Conservation (phyloP, 2,888 invertebrate species). For the Oxycera nigricornis region DNA sequence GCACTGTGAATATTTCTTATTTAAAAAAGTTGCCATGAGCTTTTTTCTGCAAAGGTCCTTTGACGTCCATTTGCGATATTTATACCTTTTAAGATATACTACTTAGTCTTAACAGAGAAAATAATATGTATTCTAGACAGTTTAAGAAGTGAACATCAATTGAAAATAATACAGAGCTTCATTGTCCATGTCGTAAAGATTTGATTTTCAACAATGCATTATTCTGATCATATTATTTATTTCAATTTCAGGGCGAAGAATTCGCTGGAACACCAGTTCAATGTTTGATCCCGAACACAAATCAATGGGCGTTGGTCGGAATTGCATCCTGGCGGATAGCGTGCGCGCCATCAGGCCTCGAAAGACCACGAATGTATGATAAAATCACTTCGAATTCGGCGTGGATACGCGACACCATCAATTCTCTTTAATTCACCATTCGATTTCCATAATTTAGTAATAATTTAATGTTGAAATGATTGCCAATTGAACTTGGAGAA, state of each 20-base stretch:
- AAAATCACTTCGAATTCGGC: slow-evolving; percentile 82
- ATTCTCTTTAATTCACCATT: slow-evolving; percentile 55
- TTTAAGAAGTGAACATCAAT: too few relatives aligned
- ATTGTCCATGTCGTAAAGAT: too few relatives aligned
- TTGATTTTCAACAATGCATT: too few relatives aligned
- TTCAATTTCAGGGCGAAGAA: slow-evolving; percentile 75
- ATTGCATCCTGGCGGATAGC: slow-evolving; percentile 87
- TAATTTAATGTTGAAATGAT: not conserved
- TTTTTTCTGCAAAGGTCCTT: too few relatives aligned
- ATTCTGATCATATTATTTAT: too few relatives aligned
- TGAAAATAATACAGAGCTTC: too few relatives aligned
- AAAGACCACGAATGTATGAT: slow-evolving; percentile 83
- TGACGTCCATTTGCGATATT: too few relatives aligned
- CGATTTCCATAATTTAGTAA: not conserved
- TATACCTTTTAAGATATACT: too few relatives aligned
- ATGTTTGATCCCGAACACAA: slow-evolving; percentile 74
- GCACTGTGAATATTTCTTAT: too few relatives aligned
- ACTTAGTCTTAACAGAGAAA: too few relatives aligned
- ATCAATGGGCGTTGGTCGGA: slow-evolving; percentile 80
- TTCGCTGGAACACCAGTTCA: slow-evolving; percentile 87
- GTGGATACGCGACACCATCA: slow-evolving; percentile 83
- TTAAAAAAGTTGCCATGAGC: too few relatives aligned
- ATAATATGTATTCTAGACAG: too few relatives aligned
- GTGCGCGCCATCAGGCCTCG: slow-evolving; percentile 78
- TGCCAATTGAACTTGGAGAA: not conserved